These are phyloP conservation scores for Spicauda simplicius DNA, from an alignment of 2,888 invertebrate genomes.

Conservation along the genomic window DNA sequence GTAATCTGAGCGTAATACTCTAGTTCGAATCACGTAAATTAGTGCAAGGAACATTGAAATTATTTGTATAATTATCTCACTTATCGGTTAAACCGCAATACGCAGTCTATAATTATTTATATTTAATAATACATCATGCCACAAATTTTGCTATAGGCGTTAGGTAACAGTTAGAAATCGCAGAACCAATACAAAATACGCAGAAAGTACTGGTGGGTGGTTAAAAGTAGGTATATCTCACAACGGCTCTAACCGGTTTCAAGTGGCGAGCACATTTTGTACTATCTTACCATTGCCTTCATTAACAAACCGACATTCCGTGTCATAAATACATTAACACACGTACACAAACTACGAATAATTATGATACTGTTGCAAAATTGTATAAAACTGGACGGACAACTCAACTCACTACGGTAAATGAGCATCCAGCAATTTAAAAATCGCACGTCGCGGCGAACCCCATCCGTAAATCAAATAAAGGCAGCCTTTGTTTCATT, in stretches of 20 bases:
- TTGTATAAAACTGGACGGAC: constrained; percentile 83
- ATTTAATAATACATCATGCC: constrained; percentile 28
- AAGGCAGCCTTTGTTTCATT: constrained; percentile 71
- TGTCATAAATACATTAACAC: constrained; percentile 30
- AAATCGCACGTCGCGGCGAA: constrained; percentile 48
- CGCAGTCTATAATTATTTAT: constrained; percentile 31
- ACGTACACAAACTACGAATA: constrained; percentile 39
- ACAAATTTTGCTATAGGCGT: constrained; percentile 5
- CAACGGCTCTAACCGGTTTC: constrained; percentile 9
- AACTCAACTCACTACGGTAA: constrained; percentile 83
- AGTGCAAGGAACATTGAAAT: constrained; percentile 37
- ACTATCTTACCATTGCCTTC: constrained; percentile 15
- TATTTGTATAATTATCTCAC: constrained; percentile 36
- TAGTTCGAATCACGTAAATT: constrained; percentile 35
- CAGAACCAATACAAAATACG: constrained; percentile 9
- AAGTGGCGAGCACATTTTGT: constrained; percentile 13
- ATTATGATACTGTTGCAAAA: constrained; percentile 63
- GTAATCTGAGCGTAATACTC: constrained; percentile 30
- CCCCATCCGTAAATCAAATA: constrained; percentile 56
- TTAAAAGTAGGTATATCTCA: neutral
- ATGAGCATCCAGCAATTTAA: constrained; percentile 79
- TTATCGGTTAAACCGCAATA: constrained; percentile 34
- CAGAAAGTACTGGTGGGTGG: neutral
- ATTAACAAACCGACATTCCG: constrained; percentile 6
- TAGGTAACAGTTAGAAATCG: constrained; percentile 15